Evolutionary conservation across 1,140 invertebrate species (phyloP), one percentile per base, ranked within the genome.

Genomic region (Aricia agestis): DNA sequence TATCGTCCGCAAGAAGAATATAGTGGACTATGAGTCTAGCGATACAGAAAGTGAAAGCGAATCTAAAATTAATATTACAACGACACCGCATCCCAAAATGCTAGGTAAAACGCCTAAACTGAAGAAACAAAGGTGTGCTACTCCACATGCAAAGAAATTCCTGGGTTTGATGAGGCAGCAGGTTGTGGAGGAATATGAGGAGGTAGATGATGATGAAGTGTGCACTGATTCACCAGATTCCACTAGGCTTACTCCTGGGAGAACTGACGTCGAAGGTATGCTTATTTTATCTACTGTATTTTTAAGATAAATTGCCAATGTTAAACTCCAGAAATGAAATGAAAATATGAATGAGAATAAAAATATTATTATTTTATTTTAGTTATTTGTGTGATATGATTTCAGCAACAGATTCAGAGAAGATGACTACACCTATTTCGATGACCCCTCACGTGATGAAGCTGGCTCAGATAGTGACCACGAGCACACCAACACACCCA

Each of bases 401-500:
- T 52, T 15, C 11, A 52, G 9, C 1, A 13, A 52, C 45, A 9
- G 45, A 52, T 15, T 15, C 45, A 52, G 80, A 82, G 31, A 78
- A 84, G 66, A 81, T 86, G 68, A 86, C 85, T 0, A 90, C 88
- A 0, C 89, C 88, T 0, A 87, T 82, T 0, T 86, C 84, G 15
- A 82, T 86, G 65, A 19, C 86, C 3, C 80, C 76, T 6, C 78
- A 85, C 13, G 63, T 85, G 5, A 61, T 81, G 18, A 83, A 87
- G 42, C 45, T 89, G 9, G 78, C 76, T 1, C 82, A 87, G 69
- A 76, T 74, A 1, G 84, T 87, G 0, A 88, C 89, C 10, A 92
- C 92, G 6, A 92, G 91, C 67, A 92, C 92, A 1, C 92, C 92
- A 0, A 92, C 91, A 0, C 84, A 92, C 72, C 77, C 88, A 0